Base-by-base conservation (phyloP, 1,140 invertebrate genomes). In the Drosophila oshimai region DNA sequence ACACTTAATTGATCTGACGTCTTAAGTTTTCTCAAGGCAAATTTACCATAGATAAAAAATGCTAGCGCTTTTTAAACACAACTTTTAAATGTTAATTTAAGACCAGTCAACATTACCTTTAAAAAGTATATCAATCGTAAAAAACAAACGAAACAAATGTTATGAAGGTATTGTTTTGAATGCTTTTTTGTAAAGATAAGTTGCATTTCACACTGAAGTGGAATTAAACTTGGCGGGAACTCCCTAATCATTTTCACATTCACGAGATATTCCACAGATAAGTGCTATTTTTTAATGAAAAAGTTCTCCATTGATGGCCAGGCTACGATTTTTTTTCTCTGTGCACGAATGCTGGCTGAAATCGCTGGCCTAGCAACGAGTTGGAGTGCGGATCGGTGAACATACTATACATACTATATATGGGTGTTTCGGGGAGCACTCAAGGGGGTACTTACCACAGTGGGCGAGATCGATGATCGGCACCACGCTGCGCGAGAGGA, bases 391-490 rank as follows among this genome's bases (percentile, higher is more conserved):
- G 15, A 65, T 34, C 18, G 31, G 18, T 26, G 26, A n/a, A n/a
- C n/a, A n/a, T n/a, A n/a, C n/a, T n/a, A n/a, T n/a, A n/a, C n/a
- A 15, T 34, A 17, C 13, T 18, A 29, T 9, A 7, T 6, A 2
- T 15, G 24, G 18, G 13, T 6, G 4, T 9, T 12, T 36, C 3
- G 36, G 33, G 58, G 17, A 22, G n/a, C n/a, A n/a, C n/a, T n/a
- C n/a, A n/a, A n/a, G 29, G n/a, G 24, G 10, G 15, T 65, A 91
- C 94, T 93, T 92, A 95, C 95, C 94, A 92, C 95, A 94, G 88
- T 94, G 93, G 50, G 93, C 94, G 70, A 95, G 92, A 92, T 95
- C 94, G 89, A 95, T 95, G 91, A 95, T 95, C 86, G 95, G 95
- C 60, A 95, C 93, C 84, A 94, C 93, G 91, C 94, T 94, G 83